Evolutionary conservation across 2,888 invertebrate genomes (phyloP).

Genomic region (Oxycera nigricornis): DNA sequence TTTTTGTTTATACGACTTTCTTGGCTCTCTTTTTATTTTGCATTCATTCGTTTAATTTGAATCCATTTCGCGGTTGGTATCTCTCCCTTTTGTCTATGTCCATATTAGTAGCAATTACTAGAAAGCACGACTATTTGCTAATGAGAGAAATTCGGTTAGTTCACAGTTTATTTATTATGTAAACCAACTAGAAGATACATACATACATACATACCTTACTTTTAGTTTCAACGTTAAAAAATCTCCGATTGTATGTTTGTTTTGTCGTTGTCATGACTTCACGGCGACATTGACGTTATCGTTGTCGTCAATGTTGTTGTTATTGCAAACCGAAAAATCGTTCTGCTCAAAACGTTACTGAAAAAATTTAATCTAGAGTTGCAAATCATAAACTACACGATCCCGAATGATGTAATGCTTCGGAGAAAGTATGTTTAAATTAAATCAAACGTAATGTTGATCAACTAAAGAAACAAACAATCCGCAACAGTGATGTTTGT

Average conservation of each 20-base stretch:
- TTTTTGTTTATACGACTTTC: background rate
- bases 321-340: background rate
- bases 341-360: constrained; percentile 31
- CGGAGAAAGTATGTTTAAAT: constrained; percentile 35
- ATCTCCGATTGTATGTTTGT: constrained; percentile 32
- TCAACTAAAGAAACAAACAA: constrained; percentile 3
- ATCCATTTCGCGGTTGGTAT: background rate
- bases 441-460: constrained; percentile 23
- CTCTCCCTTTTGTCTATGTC: constrained; percentile 17
- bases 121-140: constrained; percentile 39
- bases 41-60: constrained; percentile 12
- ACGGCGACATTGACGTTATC: background rate
- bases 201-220: too few relatives aligned
- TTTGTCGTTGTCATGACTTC: constrained; percentile 25
- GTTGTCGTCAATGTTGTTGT: background rate
- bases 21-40: constrained; percentile 10
- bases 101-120: constrained; percentile 35
- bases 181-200: constrained; percentile 38
- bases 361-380: constrained; percentile 33
- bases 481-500: background rate
- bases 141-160: constrained; percentile 40
- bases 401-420: constrained; percentile 34
- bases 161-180: constrained; percentile 37
- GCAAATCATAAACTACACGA: constrained; percentile 40
- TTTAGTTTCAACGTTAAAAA: constrained; percentile 30